Percentiles rank a stretch among this genome's conserved stretches.
These are phyloP conservation scores for Ophion obscuratus DNA, from an alignment of 2,888 invertebrate species.

Conservation along the genomic window DNA sequence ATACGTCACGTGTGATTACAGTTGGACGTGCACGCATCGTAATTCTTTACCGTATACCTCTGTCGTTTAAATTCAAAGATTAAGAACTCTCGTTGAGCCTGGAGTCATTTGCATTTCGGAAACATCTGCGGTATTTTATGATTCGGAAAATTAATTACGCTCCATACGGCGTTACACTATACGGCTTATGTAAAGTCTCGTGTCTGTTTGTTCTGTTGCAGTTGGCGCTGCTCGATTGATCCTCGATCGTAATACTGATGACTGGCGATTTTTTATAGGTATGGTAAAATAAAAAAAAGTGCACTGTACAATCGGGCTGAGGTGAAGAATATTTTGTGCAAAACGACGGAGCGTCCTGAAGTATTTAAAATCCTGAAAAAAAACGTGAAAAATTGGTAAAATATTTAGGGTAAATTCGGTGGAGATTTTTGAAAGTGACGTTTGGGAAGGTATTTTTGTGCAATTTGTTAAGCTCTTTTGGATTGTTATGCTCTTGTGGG, in stretches of 20 bases:
- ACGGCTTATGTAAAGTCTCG: constrained; percentile 36
- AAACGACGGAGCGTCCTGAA: too few relatives aligned
- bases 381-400: too few relatives aligned
- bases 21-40: constrained; percentile 33
- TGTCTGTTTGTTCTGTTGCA: constrained; percentile 60
- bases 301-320: neutral
- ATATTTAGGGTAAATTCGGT: too few relatives aligned
- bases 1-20: constrained; percentile 49
- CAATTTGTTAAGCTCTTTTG: too few relatives aligned
- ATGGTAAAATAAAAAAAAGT: constrained; percentile 35
- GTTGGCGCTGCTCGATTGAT: constrained; percentile 41
- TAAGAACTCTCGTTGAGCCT: constrained; percentile 9
- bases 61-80: constrained; percentile 34
- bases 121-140: constrained; percentile 22
- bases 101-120: constrained; percentile 34
- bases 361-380: too few relatives aligned
- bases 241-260: constrained; percentile 50
- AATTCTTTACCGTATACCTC: constrained; percentile 17
- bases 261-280: constrained; percentile 55
- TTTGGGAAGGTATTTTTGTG: too few relatives aligned
- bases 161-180: neutral
- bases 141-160: constrained; percentile 6
- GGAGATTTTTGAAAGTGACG: too few relatives aligned
- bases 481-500: too few relatives aligned
- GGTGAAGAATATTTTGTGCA: neutral